Percentiles rank a stretch among this genome's conserved stretches.
Conservation (phyloP, 2,113 vertebrate species). For the Platichthys stellatus region DNA sequence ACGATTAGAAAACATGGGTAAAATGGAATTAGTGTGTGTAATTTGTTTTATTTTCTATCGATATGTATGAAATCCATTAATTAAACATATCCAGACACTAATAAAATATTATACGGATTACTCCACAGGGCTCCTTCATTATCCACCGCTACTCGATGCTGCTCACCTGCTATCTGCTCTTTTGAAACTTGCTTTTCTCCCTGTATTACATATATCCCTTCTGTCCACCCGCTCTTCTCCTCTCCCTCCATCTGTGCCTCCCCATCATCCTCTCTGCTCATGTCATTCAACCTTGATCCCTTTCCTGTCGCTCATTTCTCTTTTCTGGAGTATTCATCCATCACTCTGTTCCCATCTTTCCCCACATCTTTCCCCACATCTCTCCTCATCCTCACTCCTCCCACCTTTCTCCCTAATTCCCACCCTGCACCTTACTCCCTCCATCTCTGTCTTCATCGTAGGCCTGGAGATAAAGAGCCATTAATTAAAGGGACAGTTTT, state of each 20-base stretch:
- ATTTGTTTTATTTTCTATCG: background rate
- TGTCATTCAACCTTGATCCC: constrained; percentile 9
- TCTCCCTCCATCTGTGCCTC: constrained; percentile 1
- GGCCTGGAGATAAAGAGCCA: constrained; percentile 58
- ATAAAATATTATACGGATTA: background rate
- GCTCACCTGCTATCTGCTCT: background rate
- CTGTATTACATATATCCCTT: background rate
- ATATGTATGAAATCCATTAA: background rate
- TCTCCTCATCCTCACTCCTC: constrained; percentile 2
- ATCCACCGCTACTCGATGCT: background rate
- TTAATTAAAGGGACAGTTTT: constrained; percentile 76
- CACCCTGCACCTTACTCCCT: constrained; percentile 3
- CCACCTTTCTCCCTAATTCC: constrained; percentile 33
- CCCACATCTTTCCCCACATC: constrained; percentile 19
- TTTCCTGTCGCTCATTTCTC: constrained; percentile 13
- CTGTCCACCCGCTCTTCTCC: background rate
- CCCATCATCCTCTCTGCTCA: background rate
- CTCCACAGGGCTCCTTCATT: background rate
- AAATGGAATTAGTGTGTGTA: background rate
- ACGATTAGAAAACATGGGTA: background rate
- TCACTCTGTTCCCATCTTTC: constrained; percentile 17
- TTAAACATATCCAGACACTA: background rate
- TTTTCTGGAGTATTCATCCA: constrained; percentile 20
- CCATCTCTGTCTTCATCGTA: constrained; percentile 50
- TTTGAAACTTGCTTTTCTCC: background rate